These are phyloP conservation scores for Drosophila nigrodunni DNA, from an alignment of 1,140 invertebrate species.

Conservation along the genomic window DNA sequence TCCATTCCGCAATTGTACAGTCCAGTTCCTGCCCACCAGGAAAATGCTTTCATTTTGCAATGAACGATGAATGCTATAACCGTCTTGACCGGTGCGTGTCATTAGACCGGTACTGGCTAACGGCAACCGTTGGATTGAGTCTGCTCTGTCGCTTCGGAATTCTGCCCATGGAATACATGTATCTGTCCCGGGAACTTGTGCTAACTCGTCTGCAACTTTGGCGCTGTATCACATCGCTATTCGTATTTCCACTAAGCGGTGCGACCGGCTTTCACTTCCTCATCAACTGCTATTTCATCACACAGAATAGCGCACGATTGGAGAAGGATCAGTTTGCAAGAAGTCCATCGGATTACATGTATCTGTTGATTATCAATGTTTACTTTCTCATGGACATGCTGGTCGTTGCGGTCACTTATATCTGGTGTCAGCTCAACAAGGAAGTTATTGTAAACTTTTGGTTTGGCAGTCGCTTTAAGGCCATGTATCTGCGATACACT, in stretches of 20 bases:
- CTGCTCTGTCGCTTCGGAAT: conserved; percentile 94
- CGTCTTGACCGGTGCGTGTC: no score
- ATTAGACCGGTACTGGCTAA: conserved; percentile 97
- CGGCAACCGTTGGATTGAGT: conserved; percentile 93
- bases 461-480: conserved; percentile 99
- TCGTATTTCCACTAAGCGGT: conserved; percentile 97
- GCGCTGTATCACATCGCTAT: conserved; percentile 95
- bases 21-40: no score
- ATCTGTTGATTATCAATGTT: conserved; percentile 94
- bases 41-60: no score
- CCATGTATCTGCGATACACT: conserved; percentile 93
- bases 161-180: conserved; percentile 89
- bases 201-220: conserved; percentile 92
- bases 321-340: conserved; percentile 96
- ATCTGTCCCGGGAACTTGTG: conserved; percentile 90
- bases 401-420: conserved; percentile 97
- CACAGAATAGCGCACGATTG: conserved; percentile 88
- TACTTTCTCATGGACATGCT: conserved; percentile 98
- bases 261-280: conserved; percentile 98
- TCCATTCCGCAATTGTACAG: no score
- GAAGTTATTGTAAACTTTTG: conserved; percentile 98
- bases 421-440: conserved; percentile 99
- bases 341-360: conserved; percentile 97
- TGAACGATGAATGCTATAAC: no score
- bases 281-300: conserved; percentile 98